A percentile compares a stretch with the other conserved stretches of the same genome.
These are phyloP conservation scores for Colinus virginianus DNA, from an alignment of 2,113 vertebrate species.

Conservation along the genomic window DNA sequence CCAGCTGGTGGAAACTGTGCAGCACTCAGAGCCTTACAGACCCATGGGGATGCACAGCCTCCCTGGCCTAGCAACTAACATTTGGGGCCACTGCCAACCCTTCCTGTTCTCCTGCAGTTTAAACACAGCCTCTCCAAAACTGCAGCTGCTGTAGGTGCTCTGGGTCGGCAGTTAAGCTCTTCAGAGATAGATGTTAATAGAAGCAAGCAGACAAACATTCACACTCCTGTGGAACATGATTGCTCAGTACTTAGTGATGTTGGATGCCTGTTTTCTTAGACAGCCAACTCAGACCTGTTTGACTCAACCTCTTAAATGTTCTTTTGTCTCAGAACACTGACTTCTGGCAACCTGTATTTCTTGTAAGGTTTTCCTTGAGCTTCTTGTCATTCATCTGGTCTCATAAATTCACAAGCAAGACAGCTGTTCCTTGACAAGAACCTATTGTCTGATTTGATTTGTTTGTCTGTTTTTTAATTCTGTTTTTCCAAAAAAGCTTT, in stretches of 20 bases:
- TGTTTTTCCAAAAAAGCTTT: not conserved
- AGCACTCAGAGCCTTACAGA: not conserved
- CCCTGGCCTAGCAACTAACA: not conserved
- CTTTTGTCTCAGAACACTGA: not conserved
- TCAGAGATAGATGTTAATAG: not conserved
- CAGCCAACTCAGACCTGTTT: accelerated
- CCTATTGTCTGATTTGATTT: not conserved
- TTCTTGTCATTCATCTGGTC: not conserved
- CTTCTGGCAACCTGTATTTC: not conserved
- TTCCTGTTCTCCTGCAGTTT: not conserved
- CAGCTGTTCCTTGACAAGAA: not conserved
- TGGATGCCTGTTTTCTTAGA: not conserved
- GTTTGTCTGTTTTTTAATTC: not conserved
- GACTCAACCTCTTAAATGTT: not conserved
- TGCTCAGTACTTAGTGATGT: not conserved
- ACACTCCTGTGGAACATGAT: not conserved
- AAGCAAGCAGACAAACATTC: conserved; percentile 15
- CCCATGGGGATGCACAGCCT: not conserved
- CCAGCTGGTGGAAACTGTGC: not conserved
- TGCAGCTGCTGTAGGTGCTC: conserved; percentile 11
- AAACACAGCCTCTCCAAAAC: not conserved
- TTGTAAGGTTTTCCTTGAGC: accelerated
- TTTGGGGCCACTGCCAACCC: not conserved
- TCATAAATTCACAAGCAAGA: not conserved
- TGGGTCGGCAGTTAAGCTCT: conserved; percentile 15